Evolutionary conservation across 2,113 vertebrate genomes (phyloP), one percentile per base, ranked within the genome.

Genomic region (Dicentrarchus labrax): DNA sequence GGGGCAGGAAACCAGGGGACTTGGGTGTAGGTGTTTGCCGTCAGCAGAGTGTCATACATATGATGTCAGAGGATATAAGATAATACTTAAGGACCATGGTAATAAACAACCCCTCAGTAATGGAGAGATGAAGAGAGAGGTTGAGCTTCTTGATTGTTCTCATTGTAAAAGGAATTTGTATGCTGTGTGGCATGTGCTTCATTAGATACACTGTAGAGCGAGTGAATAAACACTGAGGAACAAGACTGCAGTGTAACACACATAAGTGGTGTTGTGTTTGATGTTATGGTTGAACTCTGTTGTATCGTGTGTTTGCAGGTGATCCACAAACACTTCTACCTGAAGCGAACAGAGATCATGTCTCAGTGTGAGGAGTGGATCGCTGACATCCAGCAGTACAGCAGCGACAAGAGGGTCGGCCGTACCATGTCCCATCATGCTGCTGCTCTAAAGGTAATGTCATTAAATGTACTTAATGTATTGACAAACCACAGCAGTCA

Each of bases 381-480:
- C 88, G 95, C 97, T 8, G 98, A 99, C 94, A 99, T 99, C 86
- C 98, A 99, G 94, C 98, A 99, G 94, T 98, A 99, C 93, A 99
- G 98, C 97, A 99, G 97, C 9, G 98, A 99, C 90, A 99, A 99
- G 90, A 94, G 98, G 69, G 98, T 99, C 2, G 98, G 98, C 81
- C 97, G 98, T 88, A 99, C 98, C 53, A 99, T 99, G 98, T 99
- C 98, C 84, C 98, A 99, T 77, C 98, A 99, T 0, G 98, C 98
- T 16, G 98, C 98, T 38, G 98, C 98, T 30, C 96, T 99, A 2
- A 99, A 99, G 97, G 98, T 99, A 92, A 71, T 0, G 9, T 36
- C 56, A 19, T 21, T 6, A 19, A 45, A 53, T 43, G 5, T 62
- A 6, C 43, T 21, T 11, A 3, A 19, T 60, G 16, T 47, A 13